These are phyloP conservation scores for Eutolmus rufibarbis DNA, from an alignment of 2,888 invertebrate genomes.

Conservation along the genomic window DNA sequence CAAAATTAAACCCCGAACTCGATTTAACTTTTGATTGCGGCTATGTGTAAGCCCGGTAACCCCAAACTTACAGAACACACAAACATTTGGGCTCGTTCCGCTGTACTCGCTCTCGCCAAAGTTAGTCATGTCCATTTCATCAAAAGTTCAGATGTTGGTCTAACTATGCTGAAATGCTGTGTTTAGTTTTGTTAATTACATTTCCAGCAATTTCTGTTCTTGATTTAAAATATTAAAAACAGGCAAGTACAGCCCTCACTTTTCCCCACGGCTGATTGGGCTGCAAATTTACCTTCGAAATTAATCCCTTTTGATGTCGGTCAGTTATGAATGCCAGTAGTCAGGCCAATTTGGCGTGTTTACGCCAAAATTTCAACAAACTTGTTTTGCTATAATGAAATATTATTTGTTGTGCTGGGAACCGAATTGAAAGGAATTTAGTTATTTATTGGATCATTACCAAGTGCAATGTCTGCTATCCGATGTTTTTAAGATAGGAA, in stretches of 20 bases:
- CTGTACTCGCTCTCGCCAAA: not conserved
- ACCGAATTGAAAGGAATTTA: too few relatives aligned
- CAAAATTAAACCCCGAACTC: constrained; percentile 39
- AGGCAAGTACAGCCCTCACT: not conserved
- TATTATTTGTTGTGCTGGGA: not conserved
- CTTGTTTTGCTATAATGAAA: not conserved
- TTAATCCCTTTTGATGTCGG: not conserved
- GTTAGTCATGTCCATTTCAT: constrained; percentile 21
- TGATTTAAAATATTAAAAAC: constrained; percentile 29
- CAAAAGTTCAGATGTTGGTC: constrained; percentile 27
- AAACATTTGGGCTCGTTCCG: not conserved
- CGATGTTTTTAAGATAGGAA: too few relatives aligned
- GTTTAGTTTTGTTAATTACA: constrained; percentile 34
- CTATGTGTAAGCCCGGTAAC: not conserved
- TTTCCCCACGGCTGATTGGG: not conserved
- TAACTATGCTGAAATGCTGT: not conserved
- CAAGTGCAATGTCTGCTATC: too few relatives aligned
- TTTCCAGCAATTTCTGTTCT: constrained; percentile 14
- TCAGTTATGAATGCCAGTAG: not conserved
- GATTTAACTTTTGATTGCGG: constrained; percentile 37
- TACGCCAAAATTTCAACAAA: not conserved
- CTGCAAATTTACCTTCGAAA: not conserved
- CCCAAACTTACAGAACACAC: not conserved
- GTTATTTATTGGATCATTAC: too few relatives aligned
- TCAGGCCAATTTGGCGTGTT: not conserved